These are phyloP conservation scores for Coptotermes formosanus DNA, from an alignment of 1,140 invertebrate genomes.

Conservation along the genomic window DNA sequence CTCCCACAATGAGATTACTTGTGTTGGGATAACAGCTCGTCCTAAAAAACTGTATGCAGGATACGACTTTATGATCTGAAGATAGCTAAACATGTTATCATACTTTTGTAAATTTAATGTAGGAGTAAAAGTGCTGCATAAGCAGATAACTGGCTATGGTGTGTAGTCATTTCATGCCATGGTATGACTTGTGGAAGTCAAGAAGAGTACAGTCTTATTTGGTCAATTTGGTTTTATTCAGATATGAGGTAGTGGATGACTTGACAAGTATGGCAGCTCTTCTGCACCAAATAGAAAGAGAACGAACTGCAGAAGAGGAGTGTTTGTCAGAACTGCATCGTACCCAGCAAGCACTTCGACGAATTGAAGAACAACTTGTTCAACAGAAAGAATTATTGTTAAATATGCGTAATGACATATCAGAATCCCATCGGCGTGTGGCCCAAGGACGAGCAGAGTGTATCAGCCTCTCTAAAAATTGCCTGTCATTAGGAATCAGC, in stretches of 20 bases:
- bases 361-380: background rate
- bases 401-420: background rate
- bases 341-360: background rate
- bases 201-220: too few species aligned
- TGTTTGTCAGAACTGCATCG: background rate
- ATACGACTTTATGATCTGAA: too few species aligned
- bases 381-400: background rate
- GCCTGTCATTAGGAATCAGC: slow-evolving; percentile 44
- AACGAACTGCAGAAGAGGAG: background rate
- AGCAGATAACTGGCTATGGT: too few species aligned
- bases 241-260: background rate
- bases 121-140: too few species aligned
- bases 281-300: background rate
- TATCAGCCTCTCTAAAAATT: slow-evolving; percentile 45
- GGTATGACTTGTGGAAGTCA: too few species aligned
- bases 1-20: too few species aligned
- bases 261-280: background rate
- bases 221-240: background rate
- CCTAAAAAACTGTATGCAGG: too few species aligned
- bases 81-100: too few species aligned
- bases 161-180: too few species aligned
- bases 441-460: slow-evolving; percentile 45
- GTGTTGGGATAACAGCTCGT: too few species aligned
- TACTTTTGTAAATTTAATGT: too few species aligned
- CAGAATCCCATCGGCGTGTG: slow-evolving; percentile 36